phyloP scores from a whole-genome alignment of 2,797 vertebrate species.

The Phrynocephalus vlangalii region DNA sequence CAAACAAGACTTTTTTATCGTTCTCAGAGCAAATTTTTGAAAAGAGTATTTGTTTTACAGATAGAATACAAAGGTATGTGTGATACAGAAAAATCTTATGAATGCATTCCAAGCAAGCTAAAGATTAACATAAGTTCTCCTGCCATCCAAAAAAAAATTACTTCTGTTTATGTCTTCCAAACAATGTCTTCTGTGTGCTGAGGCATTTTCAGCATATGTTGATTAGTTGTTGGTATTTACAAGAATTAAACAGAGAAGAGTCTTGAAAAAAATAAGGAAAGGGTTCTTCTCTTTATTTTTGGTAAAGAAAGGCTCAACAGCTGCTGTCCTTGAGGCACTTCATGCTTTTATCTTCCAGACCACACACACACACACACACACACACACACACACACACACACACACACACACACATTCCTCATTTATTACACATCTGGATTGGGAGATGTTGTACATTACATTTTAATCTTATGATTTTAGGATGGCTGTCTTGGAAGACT shows the following conservation, averaged over 20 bases:
- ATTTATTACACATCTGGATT: not conserved
- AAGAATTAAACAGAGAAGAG: constrained; percentile 31
- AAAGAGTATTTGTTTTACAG: constrained; percentile 28
- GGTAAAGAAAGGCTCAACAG: constrained; percentile 23
- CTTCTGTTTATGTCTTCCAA: constrained; percentile 50
- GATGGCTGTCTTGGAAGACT: not conserved
- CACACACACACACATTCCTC: too few species aligned
- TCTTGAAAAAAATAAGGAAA: constrained; percentile 10
- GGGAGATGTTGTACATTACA: not conserved
- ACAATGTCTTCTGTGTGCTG: constrained; percentile 36
- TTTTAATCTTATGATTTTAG: not conserved
- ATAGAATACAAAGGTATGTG: constrained; percentile 39
- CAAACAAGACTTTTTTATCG: not conserved
- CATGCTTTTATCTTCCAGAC: constrained; percentile 12
- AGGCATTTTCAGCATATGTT: constrained; percentile 34
- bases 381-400: not conserved
- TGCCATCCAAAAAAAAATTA: constrained; percentile 58
- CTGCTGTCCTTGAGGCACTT: constrained; percentile 39
- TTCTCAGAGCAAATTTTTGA: not conserved
- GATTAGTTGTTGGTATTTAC: constrained; percentile 50
- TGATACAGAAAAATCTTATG: constrained; percentile 40
- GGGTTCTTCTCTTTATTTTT: not conserved
- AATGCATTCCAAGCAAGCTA: constrained; percentile 47
- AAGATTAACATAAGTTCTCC: constrained; percentile 60
- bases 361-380: constrained; percentile 33